These are phyloP conservation scores for Propsilocerus akamusi DNA, from an alignment of 1,140 invertebrate genomes.

Conservation along the genomic window DNA sequence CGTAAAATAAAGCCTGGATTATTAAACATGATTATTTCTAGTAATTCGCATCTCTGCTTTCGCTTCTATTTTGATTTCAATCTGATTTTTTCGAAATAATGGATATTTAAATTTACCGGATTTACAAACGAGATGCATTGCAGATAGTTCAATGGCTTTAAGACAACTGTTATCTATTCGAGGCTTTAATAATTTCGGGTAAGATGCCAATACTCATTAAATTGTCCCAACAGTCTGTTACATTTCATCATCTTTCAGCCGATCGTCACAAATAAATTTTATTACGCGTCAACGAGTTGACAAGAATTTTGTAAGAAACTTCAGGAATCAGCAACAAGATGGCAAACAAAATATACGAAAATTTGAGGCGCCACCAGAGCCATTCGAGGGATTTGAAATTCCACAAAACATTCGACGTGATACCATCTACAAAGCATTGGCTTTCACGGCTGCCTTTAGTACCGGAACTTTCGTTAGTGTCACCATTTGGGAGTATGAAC, in stretches of 20 bases:
- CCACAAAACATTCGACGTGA: neutral
- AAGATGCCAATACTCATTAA: no score
- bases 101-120: neutral
- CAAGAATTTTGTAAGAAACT: no score
- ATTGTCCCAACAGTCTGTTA: no score
- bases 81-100: neutral
- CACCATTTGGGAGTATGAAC: constrained; percentile 80
- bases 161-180: neutral
- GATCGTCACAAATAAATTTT: no score
- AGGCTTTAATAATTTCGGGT: neutral
- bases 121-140: neutral
- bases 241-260: no score
- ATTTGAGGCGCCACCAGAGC: neutral
- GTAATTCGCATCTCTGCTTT: no score
- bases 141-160: neutral
- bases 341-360: no score
- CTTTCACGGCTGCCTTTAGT: constrained; percentile 30
- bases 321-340: no score
- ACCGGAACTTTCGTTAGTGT: constrained; percentile 49
- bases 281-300: no score
- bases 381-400: neutral
- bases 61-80: neutral
- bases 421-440: constrained; percentile 5
- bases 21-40: no score
- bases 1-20: no score